Evolutionary conservation across 1,140 invertebrate genomes (phyloP), one percentile per base, ranked within the genome.

Genomic region (Trichoplusia ni): DNA sequence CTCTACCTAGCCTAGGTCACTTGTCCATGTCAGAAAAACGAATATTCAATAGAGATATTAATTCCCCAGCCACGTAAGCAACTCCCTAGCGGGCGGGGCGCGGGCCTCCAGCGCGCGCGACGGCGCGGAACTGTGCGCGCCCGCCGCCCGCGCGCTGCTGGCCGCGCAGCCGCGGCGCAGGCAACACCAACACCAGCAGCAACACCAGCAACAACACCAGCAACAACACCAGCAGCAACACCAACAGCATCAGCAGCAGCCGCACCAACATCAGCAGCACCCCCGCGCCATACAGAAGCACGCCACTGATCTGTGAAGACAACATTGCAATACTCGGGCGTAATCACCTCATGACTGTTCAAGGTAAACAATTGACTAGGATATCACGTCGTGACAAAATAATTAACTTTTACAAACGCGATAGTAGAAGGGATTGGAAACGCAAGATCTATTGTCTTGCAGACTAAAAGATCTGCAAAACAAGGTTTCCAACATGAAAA

Each of bases 51-150:
- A n/a, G n/a, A n/a, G n/a, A 11, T 25, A 21, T 56, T 7, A 53
- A 19, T 62, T 49, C 9, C 38, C 64, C 71, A 90, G 88, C 29
- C 80, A 88, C 70, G 67, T 90, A 38, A 8, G 69, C 13, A 90
- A 89, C 69, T 75, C 79, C 1, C 66, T 89, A 40, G 71, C 78
- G 31, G 79, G 77, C 38, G 81, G 80, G 19, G 73, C 79, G 6
- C 77, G 85, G 3, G 77, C 81, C 31, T 71, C 61, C 0, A 67
- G 71, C 1, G 72, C 79, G 0, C 72, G 81, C 4, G 89, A 90
- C 61, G 87, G 86, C 27, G 61, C 77, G 2, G 87, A 89, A 54
- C 54, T 89, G 37, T 82, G 82, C 44, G 63, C 53, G 2, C 56
- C 35, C 0, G 67, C 80, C 7, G 86, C 69, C 4, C 66, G 80